These are phyloP conservation scores for Lampropteryx suffumata DNA, from an alignment of 2,888 invertebrate species.

Conservation along the genomic window DNA sequence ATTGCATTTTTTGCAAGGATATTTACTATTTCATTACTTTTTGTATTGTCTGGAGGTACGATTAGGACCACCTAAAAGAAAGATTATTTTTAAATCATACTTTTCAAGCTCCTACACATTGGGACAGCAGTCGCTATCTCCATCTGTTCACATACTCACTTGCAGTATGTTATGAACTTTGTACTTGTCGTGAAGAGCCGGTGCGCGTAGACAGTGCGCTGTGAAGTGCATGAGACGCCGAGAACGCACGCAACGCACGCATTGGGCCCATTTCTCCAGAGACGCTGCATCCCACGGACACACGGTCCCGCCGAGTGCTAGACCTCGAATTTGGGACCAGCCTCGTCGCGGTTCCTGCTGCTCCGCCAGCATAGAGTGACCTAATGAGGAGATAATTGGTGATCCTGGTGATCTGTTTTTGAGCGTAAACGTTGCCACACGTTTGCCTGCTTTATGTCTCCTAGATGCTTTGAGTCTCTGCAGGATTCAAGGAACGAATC, in stretches of 20 bases:
- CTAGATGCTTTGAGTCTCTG: too few species aligned
- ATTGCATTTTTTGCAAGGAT: conserved; percentile 60
- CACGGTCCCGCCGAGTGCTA: conserved; percentile 58
- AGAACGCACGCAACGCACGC: conserved; percentile 56
- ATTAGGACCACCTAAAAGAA: conserved; percentile 62
- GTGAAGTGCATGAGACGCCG: conserved; percentile 62
- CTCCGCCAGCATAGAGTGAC: conserved; percentile 74
- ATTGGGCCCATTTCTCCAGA: conserved; percentile 67
- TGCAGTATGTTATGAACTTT: conserved; percentile 63
- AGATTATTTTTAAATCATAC: background rate
- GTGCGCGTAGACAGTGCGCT: conserved; percentile 69
- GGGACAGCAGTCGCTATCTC: too few species aligned
- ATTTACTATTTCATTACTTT: conserved; percentile 52
- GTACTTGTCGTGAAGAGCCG: conserved; percentile 68
- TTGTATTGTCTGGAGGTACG: conserved; percentile 53
- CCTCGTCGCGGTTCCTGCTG: conserved; percentile 59
- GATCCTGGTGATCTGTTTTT: too few species aligned
- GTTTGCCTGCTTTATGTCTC: background rate
- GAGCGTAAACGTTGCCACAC: too few species aligned
- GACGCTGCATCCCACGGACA: conserved; percentile 70
- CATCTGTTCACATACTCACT: background rate
- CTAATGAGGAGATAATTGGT: conserved; percentile 41
- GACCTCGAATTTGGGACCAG: conserved; percentile 58
- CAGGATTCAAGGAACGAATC: too few species aligned
- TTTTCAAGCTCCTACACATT: too few species aligned